phyloP scores from a whole-genome alignment of 2,113 vertebrate species.

The Australoheros scitulus region DNA sequence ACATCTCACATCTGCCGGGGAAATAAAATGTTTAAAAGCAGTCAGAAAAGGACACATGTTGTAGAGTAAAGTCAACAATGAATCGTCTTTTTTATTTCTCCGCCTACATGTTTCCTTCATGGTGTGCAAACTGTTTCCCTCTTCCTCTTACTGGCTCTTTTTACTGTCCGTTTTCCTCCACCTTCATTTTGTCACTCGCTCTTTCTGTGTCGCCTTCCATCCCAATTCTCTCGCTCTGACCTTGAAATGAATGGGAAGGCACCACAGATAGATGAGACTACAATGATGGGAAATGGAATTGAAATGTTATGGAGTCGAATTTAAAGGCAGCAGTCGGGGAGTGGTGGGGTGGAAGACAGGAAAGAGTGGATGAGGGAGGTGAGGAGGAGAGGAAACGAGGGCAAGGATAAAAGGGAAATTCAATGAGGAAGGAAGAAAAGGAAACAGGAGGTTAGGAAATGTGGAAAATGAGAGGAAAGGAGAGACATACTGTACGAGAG shows the following conservation, averaged over 20 bases:
- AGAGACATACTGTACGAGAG: background rate
- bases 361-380: background rate
- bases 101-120: background rate
- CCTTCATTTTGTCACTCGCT: background rate
- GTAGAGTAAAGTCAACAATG: background rate
- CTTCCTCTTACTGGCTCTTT: background rate
- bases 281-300: slow-evolving; percentile 42
- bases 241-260: slow-evolving; percentile 28
- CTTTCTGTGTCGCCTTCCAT: background rate
- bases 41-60: background rate
- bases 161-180: background rate
- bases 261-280: background rate
- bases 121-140: accelerated
- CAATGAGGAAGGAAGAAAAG: background rate
- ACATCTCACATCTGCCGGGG: background rate
- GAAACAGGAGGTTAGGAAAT: background rate
- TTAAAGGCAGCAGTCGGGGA: background rate
- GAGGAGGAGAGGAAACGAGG: background rate
- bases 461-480: background rate
- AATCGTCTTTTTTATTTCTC: background rate
- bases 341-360: background rate
- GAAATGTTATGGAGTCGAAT: slow-evolving; percentile 40
- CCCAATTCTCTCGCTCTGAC: slow-evolving; percentile 22
- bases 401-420: background rate
- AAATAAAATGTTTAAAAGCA: background rate